Percentiles rank a stretch among this genome's conserved stretches.
phyloP scores from a whole-genome alignment of 37 sponge, comb jelly and placozoan species.

The Halisarca cf. caerulea region DNA sequence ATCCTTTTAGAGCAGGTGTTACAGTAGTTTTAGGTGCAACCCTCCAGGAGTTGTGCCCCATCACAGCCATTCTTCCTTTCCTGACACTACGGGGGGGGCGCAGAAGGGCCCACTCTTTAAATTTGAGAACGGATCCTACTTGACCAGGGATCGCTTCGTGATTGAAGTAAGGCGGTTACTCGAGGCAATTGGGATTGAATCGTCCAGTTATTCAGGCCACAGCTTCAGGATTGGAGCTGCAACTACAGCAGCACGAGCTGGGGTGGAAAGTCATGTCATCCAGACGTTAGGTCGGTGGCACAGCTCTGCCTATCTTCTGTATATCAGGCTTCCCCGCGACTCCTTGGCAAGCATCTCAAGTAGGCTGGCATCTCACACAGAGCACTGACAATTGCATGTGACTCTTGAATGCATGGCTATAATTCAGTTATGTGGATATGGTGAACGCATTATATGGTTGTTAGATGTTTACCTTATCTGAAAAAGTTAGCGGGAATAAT shows the following conservation, averaged over 20 bases:
- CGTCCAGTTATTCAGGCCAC: conserved; percentile 34
- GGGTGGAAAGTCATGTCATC: neutral
- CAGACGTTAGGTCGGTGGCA: conserved; percentile 3
- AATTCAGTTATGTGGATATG: no score
- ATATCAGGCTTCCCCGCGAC: neutral
- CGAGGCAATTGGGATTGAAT: neutral
- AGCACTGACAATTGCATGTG: no score
- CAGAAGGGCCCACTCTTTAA: conserved; percentile 27
- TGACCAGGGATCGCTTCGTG: conserved; percentile 37
- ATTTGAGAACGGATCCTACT: conserved; percentile 8
- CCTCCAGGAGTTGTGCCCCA: conserved; percentile 25
- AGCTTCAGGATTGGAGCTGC: conserved; percentile 53
- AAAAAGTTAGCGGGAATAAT: no score
- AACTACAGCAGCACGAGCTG: conserved; percentile 28
- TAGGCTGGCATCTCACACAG: neutral
- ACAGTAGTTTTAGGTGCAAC: conserved; percentile 25
- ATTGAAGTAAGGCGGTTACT: neutral
- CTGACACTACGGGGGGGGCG: conserved; percentile 17
- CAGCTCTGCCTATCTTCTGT: conserved; percentile 2
- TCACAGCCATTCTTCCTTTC: conserved; percentile 38
- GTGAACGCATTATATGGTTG: no score
- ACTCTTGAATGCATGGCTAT: no score
- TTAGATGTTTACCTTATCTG: no score
- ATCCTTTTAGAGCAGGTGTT: conserved; percentile 39
- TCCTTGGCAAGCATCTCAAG: neutral